A percentile compares a stretch with the other conserved stretches of the same genome.
phyloP scores from a whole-genome alignment of 1,140 invertebrate genomes.

The Antheraea mylitta region DNA sequence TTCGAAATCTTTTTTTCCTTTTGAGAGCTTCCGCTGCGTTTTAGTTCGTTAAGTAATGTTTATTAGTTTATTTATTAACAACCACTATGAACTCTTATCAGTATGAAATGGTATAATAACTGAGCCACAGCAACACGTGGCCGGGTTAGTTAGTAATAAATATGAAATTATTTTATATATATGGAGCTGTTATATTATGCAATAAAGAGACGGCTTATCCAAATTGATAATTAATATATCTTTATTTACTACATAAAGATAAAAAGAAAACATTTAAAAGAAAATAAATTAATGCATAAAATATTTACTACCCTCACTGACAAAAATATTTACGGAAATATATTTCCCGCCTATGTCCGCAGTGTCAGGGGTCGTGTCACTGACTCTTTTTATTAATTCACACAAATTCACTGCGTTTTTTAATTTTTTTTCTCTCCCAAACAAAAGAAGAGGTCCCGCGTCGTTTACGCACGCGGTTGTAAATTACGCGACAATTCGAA shows the following conservation, averaged over 20 bases:
- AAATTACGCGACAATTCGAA: constrained; percentile 71
- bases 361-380: constrained; percentile 3
- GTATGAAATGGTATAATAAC: too few species aligned
- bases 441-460: constrained; percentile 52
- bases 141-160: too few species aligned
- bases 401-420: constrained; percentile 6
- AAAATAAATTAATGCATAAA: not conserved
- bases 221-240: too few species aligned
- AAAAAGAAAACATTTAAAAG: not conserved
- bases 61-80: too few species aligned
- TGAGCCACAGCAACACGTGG: too few species aligned
- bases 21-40: too few species aligned
- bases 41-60: too few species aligned
- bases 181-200: too few species aligned
- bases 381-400: constrained; percentile 9
- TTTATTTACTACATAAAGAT: not conserved
- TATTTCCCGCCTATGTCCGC: constrained; percentile 4
- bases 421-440: constrained; percentile 32
- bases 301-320: not conserved
- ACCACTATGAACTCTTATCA: too few species aligned
- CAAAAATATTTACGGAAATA: not conserved
- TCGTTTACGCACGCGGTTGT: constrained; percentile 64
- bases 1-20: too few species aligned
- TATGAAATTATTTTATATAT: too few species aligned
- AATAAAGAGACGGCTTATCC: too few species aligned